Percentiles rank a stretch among this genome's conserved stretches.
Conservation (phyloP, 2,113 vertebrate genomes). For the Pavo muticus region DNA sequence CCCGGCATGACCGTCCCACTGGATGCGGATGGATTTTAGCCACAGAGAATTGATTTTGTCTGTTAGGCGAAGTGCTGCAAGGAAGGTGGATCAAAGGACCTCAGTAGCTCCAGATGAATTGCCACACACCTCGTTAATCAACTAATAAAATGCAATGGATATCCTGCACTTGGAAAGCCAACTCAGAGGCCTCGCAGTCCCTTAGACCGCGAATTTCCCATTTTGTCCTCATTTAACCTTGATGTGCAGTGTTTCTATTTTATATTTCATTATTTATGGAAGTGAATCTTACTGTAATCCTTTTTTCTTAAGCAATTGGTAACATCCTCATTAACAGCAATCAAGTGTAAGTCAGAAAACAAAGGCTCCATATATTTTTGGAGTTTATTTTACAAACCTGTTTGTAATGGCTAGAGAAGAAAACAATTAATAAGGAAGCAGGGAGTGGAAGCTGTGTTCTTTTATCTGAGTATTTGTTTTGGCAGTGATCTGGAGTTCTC, state of each 20-base stretch:
- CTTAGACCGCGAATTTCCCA: neutral
- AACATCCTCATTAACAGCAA: conserved; percentile 44
- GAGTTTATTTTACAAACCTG: conserved; percentile 43
- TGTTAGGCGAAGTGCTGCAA: rapidly evolving
- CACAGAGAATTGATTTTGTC: neutral
- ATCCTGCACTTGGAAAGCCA: conserved; percentile 24
- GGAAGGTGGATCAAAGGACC: conserved; percentile 28
- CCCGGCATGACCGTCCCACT: neutral
- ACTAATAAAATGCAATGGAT: conserved; percentile 43
- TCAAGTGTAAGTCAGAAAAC: conserved; percentile 25
- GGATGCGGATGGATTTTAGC: rapidly evolving
- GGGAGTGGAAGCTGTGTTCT: conserved; percentile 59
- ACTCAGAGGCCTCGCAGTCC: conserved; percentile 26
- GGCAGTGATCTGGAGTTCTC: conserved; percentile 54
- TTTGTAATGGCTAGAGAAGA: conserved; percentile 54
- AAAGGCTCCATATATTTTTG: neutral
- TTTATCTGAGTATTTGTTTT: conserved; percentile 74
- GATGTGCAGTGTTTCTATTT: neutral
- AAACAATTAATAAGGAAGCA: conserved; percentile 62
- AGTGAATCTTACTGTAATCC: neutral
- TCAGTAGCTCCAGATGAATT: conserved; percentile 47
- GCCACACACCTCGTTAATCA: conserved; percentile 54
- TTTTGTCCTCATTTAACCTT: conserved; percentile 46
- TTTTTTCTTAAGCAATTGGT: conserved; percentile 34
- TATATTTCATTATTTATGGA: conserved; percentile 13